Evolutionary conservation across 2,888 invertebrate genomes (phyloP).

Genomic region (Atrina japonica): DNA sequence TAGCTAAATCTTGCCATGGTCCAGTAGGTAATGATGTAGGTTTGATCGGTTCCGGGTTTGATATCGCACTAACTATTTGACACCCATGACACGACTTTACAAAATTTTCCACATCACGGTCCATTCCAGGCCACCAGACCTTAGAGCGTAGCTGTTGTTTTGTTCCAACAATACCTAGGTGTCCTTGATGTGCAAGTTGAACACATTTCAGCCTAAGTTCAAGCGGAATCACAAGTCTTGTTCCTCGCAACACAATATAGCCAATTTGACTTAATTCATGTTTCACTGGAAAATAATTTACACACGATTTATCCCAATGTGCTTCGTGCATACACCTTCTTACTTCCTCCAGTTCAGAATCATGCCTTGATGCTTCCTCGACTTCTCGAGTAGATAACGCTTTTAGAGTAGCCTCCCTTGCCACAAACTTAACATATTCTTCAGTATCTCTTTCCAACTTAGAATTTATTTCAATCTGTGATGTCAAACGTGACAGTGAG

Average conservation of each 20-base stretch:
- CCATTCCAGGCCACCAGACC: slow-evolving; percentile 52
- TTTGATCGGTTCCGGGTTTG: slow-evolving; percentile 25
- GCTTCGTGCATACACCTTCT: slow-evolving; percentile 12
- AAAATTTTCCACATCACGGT: slow-evolving; percentile 31
- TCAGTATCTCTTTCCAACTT: neutral
- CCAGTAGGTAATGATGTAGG: slow-evolving; percentile 32
- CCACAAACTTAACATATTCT: slow-evolving; percentile 35
- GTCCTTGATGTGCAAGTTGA: slow-evolving; percentile 43
- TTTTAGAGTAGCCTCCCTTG: slow-evolving; percentile 33
- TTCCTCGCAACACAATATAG: slow-evolving; percentile 44
- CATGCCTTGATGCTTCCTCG: slow-evolving; percentile 38
- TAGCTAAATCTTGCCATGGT: slow-evolving; percentile 53
- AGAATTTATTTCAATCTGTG: neutral
- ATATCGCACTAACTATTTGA: slow-evolving; percentile 33
- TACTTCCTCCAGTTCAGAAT: slow-evolving; percentile 37
- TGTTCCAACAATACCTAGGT: slow-evolving; percentile 40
- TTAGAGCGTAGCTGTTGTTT: slow-evolving; percentile 34
- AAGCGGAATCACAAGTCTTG: slow-evolving; percentile 36
- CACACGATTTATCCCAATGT: slow-evolving; percentile 20
- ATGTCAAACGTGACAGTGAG: slow-evolving; percentile 36
- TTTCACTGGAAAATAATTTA: slow-evolving; percentile 32
- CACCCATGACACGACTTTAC: slow-evolving; percentile 32
- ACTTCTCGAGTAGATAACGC: slow-evolving; percentile 46
- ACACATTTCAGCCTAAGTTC: neutral
- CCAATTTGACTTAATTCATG: slow-evolving; percentile 39